Conservation (phyloP, 2,113 vertebrate species). For the Chloroceryle aenea region DNA sequence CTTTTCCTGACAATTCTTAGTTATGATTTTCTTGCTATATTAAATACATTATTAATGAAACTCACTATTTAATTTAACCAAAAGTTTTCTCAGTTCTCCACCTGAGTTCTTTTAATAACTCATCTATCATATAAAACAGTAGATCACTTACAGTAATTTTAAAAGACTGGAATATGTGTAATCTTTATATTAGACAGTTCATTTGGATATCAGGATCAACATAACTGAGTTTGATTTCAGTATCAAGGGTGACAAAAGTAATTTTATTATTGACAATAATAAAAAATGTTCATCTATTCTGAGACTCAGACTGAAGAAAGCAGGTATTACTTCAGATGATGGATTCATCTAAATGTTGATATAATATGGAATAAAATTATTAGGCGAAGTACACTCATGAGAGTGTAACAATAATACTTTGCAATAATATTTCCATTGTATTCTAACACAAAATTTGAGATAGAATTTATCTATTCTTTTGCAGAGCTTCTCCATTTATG, state of each 20-base stretch:
- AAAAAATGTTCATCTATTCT: not conserved
- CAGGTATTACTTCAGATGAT: not conserved
- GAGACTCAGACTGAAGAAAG: not conserved
- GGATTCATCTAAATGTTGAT: not conserved
- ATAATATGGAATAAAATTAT: not conserved
- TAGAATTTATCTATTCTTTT: not conserved
- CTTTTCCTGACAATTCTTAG: constrained; percentile 21
- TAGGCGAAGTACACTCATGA: not conserved
- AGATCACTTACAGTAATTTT: not conserved
- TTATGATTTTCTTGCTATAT: constrained; percentile 6
- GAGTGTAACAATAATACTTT: not conserved
- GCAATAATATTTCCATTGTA: not conserved
- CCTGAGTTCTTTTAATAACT: constrained; percentile 8
- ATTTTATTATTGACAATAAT: constrained; percentile 23
- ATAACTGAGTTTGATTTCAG: constrained; percentile 2
- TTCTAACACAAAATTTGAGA: not conserved
- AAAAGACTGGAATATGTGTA: not conserved
- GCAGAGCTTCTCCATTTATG: not conserved
- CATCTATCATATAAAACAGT: not conserved
- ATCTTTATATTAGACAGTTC: constrained; percentile 5
- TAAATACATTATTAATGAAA: constrained; percentile 45
- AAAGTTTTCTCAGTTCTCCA: constrained; percentile 25
- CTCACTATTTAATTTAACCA: constrained; percentile 37
- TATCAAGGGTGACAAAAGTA: not conserved
- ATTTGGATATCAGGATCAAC: constrained; percentile 11